Base-by-base conservation (phyloP, 2,113 vertebrate species). In the Ochotona curzoniae region DNA sequence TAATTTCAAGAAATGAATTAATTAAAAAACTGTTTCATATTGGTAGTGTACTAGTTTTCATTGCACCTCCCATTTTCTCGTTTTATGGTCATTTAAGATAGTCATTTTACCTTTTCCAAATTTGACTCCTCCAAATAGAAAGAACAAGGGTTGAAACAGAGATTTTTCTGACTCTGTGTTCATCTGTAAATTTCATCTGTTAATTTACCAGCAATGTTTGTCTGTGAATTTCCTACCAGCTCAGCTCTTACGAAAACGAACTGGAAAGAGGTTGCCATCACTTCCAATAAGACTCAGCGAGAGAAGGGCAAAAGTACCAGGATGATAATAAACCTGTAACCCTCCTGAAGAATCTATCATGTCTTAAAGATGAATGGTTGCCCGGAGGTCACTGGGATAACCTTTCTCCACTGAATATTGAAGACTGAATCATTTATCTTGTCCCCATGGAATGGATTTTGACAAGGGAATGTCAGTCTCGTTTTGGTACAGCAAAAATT, bases 191-290 rank as follows among this genome's bases (percentile, higher is more conserved):
- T 89, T 17, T 18, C 21, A 7, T 64, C 5, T n/a, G 54, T 66
- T 71, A 94, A 28, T 10, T 81, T 66, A 32, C 18, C 78, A 82
- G 8, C 1, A 63, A 4, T 57, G 32, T 60, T 93, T 25, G 18
- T 6, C 44, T 21, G 30, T 78, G 7, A 4, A 70, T 64, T 93
- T 93, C 23, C 69, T 85, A 88, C 74, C 47, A 66, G 63, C 32
- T 94, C 57, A 91, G 83, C n/a, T 49, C 1, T 79, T 80, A 90
- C 32, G 84, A 64, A 80, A 91, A 91, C 87, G 57, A 91, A 64
- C 25, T 66, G 28, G 75, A 83, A 44, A 70, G 92, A 89, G 15
- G 28, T 10, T 30, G 30, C 23, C 80, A 51, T 89, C 79, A 86
- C 76, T 84, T 91, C 28, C 32, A 57, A 21, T 6, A 35, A 89